Percentiles rank a stretch among this genome's conserved stretches.
These are phyloP conservation scores for Brachionus calyciflorus DNA, from an alignment of 1,140 invertebrate genomes.

Conservation along the genomic window DNA sequence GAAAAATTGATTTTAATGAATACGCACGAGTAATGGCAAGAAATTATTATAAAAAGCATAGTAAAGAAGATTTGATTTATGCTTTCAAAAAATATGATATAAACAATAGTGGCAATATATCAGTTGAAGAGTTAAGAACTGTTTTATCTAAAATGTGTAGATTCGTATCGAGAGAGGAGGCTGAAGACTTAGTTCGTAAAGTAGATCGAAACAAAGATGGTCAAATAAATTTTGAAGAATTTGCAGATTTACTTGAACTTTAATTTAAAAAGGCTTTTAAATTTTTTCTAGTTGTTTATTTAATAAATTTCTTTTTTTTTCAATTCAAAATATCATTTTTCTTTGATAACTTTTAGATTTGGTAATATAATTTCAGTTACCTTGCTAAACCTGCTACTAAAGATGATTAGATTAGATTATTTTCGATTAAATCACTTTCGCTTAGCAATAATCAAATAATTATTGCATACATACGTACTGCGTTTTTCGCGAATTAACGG, in stretches of 20 bases:
- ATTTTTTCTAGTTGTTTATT: no score
- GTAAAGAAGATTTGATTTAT: background rate
- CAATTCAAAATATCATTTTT: no score
- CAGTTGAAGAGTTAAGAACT: slow-evolving; percentile 34
- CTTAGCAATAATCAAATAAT: no score
- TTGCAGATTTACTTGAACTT: slow-evolving; percentile 35
- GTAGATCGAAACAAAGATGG: slow-evolving; percentile 12
- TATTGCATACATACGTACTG: no score
- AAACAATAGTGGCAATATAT: slow-evolving; percentile 31
- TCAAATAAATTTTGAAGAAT: slow-evolving; percentile 22
- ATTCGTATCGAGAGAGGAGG: slow-evolving; percentile 19
- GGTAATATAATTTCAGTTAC: no score
- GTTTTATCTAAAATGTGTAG: slow-evolving; percentile 44
- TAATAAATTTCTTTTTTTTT: no score
- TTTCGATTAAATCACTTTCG: no score
- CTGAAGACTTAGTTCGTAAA: slow-evolving; percentile 2
- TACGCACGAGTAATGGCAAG: slow-evolving; percentile 28
- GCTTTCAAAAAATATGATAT: slow-evolving; percentile 37
- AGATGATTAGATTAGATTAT: no score
- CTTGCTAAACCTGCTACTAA: no score
- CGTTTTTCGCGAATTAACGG: no score
- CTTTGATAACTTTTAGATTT: no score
- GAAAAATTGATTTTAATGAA: slow-evolving; percentile 32
- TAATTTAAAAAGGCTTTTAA: background rate
- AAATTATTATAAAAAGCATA: slow-evolving; percentile 32